Evolutionary conservation across 2,888 invertebrate genomes (phyloP), one percentile per base, ranked within the genome.

Genomic region (Troilus luridus): DNA sequence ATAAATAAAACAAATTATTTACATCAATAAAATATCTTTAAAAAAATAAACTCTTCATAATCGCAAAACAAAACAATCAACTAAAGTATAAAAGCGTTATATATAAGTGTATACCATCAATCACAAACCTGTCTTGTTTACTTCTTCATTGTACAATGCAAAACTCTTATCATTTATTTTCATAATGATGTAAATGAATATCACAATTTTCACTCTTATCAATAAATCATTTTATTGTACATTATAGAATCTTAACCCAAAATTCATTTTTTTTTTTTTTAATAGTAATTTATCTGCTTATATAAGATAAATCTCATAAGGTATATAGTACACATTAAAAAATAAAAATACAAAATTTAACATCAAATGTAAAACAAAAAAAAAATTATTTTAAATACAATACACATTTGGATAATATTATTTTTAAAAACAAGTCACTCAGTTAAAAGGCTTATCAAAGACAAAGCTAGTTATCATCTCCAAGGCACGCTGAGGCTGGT

Each of bases 401-500:
- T n/a, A 64, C 21, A 62, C 19, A 21, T 21, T 62, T 62, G 62
- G 21, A 6, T 19, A 2, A 59, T 60, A 17, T 17, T 17, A 60
- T 17, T 17, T 41, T 17, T 14, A 64, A 24, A 8, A 64, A 72
- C 17, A 17, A 19, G 12, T 77, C 0, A 14, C 19, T 77, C 72
- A 77, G 41, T 77, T 41, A 59, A 94, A 95, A 12, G 95, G 94
- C 93, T 95, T 95, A 92, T 95, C 95, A 93, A 94, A 95, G 41
- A 96, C 96, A 93, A 97, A 96, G 92, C 96, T 95, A 67, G 95
- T 95, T 88, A 98, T 97, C 94, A 98, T 94, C 94, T 97, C 96
- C 41, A 96, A 95, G 9, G 97, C 96, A 96, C 97, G 97, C 93
- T 96, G 95, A 0, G 97, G 97, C 94, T 97, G 97, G 94, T 98